Evolutionary conservation across 2,113 vertebrate species (phyloP).

Genomic region (Egretta garzetta): DNA sequence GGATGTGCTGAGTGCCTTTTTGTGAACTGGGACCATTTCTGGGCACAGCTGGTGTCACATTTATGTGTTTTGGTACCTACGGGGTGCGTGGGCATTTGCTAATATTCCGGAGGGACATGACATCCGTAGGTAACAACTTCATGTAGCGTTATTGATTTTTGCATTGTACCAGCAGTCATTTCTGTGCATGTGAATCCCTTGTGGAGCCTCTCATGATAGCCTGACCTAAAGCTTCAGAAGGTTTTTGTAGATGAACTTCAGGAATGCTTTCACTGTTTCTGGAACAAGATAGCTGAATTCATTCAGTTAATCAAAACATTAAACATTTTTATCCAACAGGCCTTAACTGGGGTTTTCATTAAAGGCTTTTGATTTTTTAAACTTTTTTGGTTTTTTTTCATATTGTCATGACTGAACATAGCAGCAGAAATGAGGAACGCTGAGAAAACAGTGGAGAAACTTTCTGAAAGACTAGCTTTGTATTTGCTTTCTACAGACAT

Average conservation of each 20-base stretch:
- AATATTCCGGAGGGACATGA: not conserved
- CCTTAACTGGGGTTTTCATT: not conserved
- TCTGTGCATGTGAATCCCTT: not conserved
- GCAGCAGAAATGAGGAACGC: not conserved
- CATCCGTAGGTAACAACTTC: not conserved
- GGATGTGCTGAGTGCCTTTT: not conserved
- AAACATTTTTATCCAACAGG: not conserved
- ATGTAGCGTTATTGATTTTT: not conserved
- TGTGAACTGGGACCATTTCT: not conserved
- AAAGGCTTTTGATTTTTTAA: not conserved
- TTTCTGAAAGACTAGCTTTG: not conserved
- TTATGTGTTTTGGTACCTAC: not conserved
- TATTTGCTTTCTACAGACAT: not conserved
- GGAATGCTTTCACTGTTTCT: not conserved
- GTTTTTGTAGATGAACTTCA: not conserved
- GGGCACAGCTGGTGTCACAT: not conserved
- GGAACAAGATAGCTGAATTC: not conserved
- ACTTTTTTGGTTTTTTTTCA: too few species aligned
- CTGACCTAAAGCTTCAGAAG: not conserved
- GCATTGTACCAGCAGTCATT: not conserved
- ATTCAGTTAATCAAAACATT: not conserved
- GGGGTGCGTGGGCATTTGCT: not conserved
- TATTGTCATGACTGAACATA: not conserved
- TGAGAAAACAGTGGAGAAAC: not conserved
- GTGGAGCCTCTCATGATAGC: not conserved